phyloP scores from a whole-genome alignment of 2,797 vertebrate genomes.

The Lagocephalus sceleratus region DNA sequence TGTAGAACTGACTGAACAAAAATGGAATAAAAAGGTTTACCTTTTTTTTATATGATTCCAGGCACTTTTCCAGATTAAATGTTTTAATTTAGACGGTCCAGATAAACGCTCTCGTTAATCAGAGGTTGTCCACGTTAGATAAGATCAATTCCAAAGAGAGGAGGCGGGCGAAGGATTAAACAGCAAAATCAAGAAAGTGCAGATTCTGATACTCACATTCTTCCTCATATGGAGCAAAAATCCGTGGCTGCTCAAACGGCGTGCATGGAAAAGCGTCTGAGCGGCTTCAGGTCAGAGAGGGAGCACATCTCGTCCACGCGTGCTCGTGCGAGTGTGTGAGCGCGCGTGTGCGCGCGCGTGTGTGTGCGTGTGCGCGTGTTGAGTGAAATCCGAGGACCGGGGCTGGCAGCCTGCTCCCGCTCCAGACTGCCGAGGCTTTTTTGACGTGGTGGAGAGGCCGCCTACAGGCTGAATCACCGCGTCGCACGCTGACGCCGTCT shows the following conservation, averaged over 20 bases:
- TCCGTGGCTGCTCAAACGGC: conserved; percentile 54
- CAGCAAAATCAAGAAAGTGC: neutral
- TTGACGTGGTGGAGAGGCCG: conserved; percentile 67
- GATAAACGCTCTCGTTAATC: no score
- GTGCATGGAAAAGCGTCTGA: conserved; percentile 50
- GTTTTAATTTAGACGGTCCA: no score
- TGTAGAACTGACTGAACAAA: no score
- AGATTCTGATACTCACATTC: conserved; percentile 60
- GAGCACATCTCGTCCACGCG: conserved; percentile 38
- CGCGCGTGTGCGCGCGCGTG: conserved; percentile 23
- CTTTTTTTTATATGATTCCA: no score
- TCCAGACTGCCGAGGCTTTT: conserved; percentile 63
- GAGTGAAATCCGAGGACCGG: conserved; percentile 63
- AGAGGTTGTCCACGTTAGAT: neutral
- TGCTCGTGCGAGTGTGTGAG: conserved; percentile 2
- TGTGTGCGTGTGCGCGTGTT: conserved; percentile 48
- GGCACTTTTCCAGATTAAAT: no score
- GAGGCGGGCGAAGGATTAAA: neutral
- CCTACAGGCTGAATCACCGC: conserved; percentile 75
- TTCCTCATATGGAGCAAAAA: conserved; percentile 76
- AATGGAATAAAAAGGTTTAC: no score
- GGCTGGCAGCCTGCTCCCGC: conserved; percentile 62
- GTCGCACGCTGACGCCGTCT: conserved; percentile 67
- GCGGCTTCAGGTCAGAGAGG: conserved; percentile 28
- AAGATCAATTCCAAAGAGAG: neutral